phyloP scores from a whole-genome alignment of 2,113 vertebrate species.

The Condylura cristata region DNA sequence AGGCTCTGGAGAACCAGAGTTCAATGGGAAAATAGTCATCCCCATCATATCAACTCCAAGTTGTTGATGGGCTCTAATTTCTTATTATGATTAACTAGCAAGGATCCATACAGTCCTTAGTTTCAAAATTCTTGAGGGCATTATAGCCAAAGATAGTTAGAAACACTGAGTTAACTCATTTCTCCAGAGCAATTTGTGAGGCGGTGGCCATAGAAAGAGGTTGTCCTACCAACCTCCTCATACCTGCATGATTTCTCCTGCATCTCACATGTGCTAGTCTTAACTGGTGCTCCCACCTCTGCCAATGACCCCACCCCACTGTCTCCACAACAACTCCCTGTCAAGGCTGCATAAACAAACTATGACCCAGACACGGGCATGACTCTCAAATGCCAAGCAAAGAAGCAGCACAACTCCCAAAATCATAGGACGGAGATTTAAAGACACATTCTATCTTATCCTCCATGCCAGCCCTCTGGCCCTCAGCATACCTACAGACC shows the following conservation, averaged over 20 bases:
- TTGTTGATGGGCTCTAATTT: background rate
- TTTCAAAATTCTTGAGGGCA: background rate
- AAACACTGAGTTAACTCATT: conserved; percentile 24
- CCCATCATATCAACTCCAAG: background rate
- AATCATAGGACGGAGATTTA: background rate
- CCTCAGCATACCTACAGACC: background rate
- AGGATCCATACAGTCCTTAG: background rate
- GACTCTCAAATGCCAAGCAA: background rate
- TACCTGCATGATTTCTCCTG: background rate
- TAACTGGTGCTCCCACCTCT: background rate
- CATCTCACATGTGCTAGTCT: background rate
- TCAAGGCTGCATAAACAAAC: background rate
- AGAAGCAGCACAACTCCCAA: background rate
- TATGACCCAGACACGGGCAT: background rate
- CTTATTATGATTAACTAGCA: background rate
- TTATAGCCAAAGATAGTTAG: background rate
- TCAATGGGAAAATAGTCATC: background rate
- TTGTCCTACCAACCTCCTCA: background rate
- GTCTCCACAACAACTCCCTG: background rate
- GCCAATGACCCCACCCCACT: background rate
- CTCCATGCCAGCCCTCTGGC: background rate
- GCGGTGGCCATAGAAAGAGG: conserved; percentile 21
- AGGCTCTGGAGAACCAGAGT: background rate
- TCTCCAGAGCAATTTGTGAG: background rate
- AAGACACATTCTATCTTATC: background rate